Conservation (phyloP, 2,888 invertebrate genomes). For the Camponotus fellah region DNA sequence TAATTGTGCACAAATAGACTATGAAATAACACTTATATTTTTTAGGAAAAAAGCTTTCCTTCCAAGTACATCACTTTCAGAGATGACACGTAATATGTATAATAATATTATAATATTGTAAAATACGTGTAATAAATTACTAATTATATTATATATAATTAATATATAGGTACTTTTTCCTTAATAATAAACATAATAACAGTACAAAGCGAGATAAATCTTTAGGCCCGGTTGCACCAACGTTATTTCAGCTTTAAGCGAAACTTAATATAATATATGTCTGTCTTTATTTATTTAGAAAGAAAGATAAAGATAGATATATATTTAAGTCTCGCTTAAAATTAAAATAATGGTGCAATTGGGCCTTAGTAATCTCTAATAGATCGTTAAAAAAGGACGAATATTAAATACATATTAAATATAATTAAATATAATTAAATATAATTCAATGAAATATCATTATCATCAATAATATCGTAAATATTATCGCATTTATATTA, state of each 20-base stretch:
- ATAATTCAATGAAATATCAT: not conserved
- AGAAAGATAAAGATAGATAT: no score
- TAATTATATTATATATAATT: no score
- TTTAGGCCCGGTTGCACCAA: not conserved
- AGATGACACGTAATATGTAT: not conserved
- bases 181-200: conserved; percentile 10
- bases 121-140: no score
- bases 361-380: not conserved
- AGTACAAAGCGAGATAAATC: not conserved
- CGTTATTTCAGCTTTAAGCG: no score
- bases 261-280: no score
- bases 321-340: no score
- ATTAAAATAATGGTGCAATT: no score
- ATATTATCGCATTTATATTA: not conserved
- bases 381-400: conserved; percentile 8
- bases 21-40: not conserved
- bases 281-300: no score
- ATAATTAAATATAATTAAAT: no score
- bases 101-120: no score
- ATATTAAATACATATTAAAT: no score
- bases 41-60: not conserved
- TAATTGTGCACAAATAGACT: not conserved
- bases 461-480: conserved; percentile 13
- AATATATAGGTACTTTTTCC: not conserved
- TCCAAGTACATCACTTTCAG: not conserved